A percentile compares a stretch with the other conserved stretches of the same genome.
These are phyloP conservation scores for Oreochromis aureus DNA, from an alignment of 2,113 vertebrate genomes.

Conservation along the genomic window DNA sequence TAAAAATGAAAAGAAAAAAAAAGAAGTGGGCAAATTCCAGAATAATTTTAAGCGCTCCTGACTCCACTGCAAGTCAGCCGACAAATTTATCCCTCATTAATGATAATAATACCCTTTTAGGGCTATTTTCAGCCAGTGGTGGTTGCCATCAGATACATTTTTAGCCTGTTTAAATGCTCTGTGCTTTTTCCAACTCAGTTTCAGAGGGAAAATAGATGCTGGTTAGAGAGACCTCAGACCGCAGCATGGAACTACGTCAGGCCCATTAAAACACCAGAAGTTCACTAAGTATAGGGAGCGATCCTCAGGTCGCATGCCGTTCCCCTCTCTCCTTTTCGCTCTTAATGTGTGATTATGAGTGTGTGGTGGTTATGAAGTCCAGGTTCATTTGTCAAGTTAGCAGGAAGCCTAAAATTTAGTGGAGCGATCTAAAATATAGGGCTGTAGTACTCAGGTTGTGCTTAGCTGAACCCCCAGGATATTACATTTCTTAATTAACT, in stretches of 20 bases:
- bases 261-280: conserved; percentile 62
- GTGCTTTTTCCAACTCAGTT: conserved; percentile 66
- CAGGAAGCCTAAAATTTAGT: not conserved
- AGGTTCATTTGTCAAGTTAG: conserved; percentile 23
- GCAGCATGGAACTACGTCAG: conserved; percentile 69
- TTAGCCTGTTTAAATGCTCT: conserved; percentile 70
- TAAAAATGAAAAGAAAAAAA: conserved; percentile 26
- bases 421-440: not conserved
- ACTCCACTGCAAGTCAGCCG: conserved; percentile 57
- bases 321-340: not conserved
- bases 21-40: conserved; percentile 33
- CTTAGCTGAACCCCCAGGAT: not conserved
- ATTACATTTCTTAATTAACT: not conserved
- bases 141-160: conserved; percentile 72
- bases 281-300: conserved; percentile 68
- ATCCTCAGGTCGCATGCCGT: conserved; percentile 39
- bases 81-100: conserved; percentile 74
- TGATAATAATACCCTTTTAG: conserved; percentile 73
- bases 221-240: conserved; percentile 69
- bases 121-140: conserved; percentile 71
- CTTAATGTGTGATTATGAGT: not conserved
- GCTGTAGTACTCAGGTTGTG: not conserved
- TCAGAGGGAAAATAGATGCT: conserved; percentile 65
- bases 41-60: conserved; percentile 51
- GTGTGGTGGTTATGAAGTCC: conserved; percentile 8